Percentiles rank a stretch among this genome's conserved stretches.
These are phyloP conservation scores for Agelastica alni DNA, from an alignment of 2,888 invertebrate genomes.

Conservation along the genomic window DNA sequence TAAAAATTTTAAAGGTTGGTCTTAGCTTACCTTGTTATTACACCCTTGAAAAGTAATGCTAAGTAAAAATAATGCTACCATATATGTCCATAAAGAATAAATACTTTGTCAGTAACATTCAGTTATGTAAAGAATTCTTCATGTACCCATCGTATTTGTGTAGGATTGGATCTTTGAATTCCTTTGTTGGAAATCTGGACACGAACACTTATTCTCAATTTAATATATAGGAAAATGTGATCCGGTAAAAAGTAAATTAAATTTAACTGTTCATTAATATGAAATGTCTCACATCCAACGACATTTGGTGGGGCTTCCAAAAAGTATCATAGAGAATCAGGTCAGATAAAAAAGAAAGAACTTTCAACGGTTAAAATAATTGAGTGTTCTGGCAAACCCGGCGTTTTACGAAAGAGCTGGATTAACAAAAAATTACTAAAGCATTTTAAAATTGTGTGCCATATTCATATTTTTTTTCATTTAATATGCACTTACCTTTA, in stretches of 20 bases:
- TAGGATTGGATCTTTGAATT: too few relatives aligned
- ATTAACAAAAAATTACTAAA: slow-evolving; percentile 5
- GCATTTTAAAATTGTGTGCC: too few relatives aligned
- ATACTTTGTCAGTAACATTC: too few relatives aligned
- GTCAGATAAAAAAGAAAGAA: slow-evolving; percentile 12
- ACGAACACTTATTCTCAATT: slow-evolving; percentile 2
- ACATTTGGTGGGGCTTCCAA: slow-evolving; percentile 10
- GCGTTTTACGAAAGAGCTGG: neutral
- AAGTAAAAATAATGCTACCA: too few relatives aligned
- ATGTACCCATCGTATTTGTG: too few relatives aligned
- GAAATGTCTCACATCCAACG: neutral
- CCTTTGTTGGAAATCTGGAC: neutral
- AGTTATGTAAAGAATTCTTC: too few relatives aligned
- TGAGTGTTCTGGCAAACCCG: slow-evolving; percentile 7
- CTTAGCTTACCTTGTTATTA: too few relatives aligned
- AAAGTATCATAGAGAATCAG: slow-evolving; percentile 5
- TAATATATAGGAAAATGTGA: slow-evolving; percentile 4
- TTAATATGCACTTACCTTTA: too few relatives aligned
- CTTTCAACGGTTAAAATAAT: slow-evolving; percentile 5
- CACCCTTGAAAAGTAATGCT: too few relatives aligned
- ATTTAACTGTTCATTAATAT: slow-evolving; percentile 15
- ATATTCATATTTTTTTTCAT: too few relatives aligned
- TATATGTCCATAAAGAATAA: too few relatives aligned
- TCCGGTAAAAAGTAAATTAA: slow-evolving; percentile 8
- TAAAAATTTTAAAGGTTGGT: too few relatives aligned